Base-by-base conservation (phyloP, 1,140 invertebrate genomes). In the Lasioglossum baleicum region DNA sequence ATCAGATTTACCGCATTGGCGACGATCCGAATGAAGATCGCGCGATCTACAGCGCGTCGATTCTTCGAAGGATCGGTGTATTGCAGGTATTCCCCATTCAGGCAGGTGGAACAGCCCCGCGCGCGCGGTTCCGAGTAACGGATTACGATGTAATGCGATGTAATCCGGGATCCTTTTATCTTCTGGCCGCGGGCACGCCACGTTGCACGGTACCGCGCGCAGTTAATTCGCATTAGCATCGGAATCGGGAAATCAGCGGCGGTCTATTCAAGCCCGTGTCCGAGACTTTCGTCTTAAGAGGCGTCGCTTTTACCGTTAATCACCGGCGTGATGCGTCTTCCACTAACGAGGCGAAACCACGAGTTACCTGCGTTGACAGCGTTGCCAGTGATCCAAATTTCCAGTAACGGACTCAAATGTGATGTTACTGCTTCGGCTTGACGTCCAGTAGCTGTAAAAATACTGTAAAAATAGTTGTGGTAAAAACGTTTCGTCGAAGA, bases 61-160 rank as follows among this genome's bases (percentile, higher is more conserved):
- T 42, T 7, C 35, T 22, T 7, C 3, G 44, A 31, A 35, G 53
- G 15, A 26, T 13, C 61, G 22, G 1, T 11, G 10, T 13, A 13
- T 13, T 13, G 44, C 44, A 48, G 44, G 44, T 48, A 48, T 48
- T 42, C 7, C 63, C 26, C 63, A 53, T 58, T 7, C n/a, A 2
- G 6, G 31, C 44, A 20, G 65, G 65, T 71, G 53, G 17, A 73
- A 42, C 79, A n/a, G 11, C 20, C 40, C 48, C n/a, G 22, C 35
- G 17, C 2, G 17, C 10, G 26, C 20, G 6, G 63, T 31, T 53
- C 76, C 22, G 60, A 53, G n/a, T 79, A 56, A 68, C 26, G 83
- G 81, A 83, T 84, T 84, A 84, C 82, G 53, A 71, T 60, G 69
- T 44, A 60, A 64, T 44, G 44, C 82, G 82, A 70, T 80, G 82